Base-by-base conservation (phyloP, 2,797 vertebrate genomes). In the Xiphophorus birchmanni region DNA sequence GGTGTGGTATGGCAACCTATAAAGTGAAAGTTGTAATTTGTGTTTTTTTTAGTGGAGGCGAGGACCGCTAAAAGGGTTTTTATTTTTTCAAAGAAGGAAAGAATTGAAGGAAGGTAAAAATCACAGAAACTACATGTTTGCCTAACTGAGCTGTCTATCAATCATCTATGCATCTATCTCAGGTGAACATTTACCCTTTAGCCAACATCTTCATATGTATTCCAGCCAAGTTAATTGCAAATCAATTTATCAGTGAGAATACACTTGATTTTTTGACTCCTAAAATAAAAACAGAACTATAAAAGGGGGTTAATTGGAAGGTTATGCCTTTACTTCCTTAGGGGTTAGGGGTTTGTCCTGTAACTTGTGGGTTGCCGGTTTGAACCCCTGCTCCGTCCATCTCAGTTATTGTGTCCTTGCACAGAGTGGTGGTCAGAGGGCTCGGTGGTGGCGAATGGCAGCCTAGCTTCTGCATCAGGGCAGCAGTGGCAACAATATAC, bases 1-100 rank as follows among this genome's bases (percentile, higher is more conserved):
- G 94, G 90, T 95, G 94, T 93, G 94, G 91, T 93, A 95, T 90
- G 90, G 89, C 89, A 94, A 92, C 90, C 91, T 95, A 92, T 94
- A 93, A 94, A 95, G 91, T 93, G 78, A 87, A 90, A 91, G 90
- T 91, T 92, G 85, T 91, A 90, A 92, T 93, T 93, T 93, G 86
- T 90, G 85, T 78, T 88, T 45, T 86, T 86, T 44, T 44, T 86
- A 69, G 79, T 73, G 65, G 82, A 89, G 87, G 77, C 91, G 72
- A 84, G 15, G 85, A n/a, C 74, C 80, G 73, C 87, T 91, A 87
- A 81, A 84, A 89, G 81, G 82, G 50, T 12, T 23, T n/a, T 42
- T 52, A 32, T 52, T 81, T 32, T 32, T 52, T 35, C 29, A 11
- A 52, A 78, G 47, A 29, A 79, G 42, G 77, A 76, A 79, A 73